phyloP scores from a whole-genome alignment of 2,888 invertebrate species.

The Andricus curvator region DNA sequence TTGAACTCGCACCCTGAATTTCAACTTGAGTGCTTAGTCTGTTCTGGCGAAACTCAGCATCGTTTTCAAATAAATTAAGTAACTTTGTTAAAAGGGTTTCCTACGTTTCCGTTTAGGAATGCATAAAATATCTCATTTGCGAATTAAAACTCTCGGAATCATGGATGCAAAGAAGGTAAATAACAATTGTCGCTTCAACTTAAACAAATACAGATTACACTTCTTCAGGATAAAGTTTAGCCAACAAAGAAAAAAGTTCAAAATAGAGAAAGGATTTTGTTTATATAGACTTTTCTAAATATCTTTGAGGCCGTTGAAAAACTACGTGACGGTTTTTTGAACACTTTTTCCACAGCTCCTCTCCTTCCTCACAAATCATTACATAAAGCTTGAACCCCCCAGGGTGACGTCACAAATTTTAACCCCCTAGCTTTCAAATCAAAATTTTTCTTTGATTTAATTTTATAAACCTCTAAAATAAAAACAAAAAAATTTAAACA shows the following conservation, averaged over 20 bases:
- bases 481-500: too few relatives aligned
- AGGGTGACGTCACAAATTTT: too few relatives aligned
- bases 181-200: constrained; percentile 27
- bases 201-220: constrained; percentile 25
- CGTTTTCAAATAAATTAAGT: constrained; percentile 40
- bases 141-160: constrained; percentile 25
- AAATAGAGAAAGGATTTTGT: not conserved
- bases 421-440: too few relatives aligned
- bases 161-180: constrained; percentile 37
- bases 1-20: constrained; percentile 41
- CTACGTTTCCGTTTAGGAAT: constrained; percentile 31
- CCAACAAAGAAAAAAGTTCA: constrained; percentile 6
- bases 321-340: too few relatives aligned
- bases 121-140: constrained; percentile 40
- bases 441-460: too few relatives aligned
- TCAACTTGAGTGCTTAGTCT: constrained; percentile 35
- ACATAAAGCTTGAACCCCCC: too few relatives aligned
- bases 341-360: too few relatives aligned
- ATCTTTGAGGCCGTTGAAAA: not conserved
- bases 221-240: constrained; percentile 2
- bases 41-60: constrained; percentile 34
- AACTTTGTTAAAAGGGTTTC: constrained; percentile 37
- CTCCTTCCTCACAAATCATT: too few relatives aligned
- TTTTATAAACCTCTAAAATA: too few relatives aligned
- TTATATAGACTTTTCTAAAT: not conserved